Base-by-base conservation (phyloP, 35 echinoderm and acorn worm genomes). In the Lytechinus variegatus region DNA sequence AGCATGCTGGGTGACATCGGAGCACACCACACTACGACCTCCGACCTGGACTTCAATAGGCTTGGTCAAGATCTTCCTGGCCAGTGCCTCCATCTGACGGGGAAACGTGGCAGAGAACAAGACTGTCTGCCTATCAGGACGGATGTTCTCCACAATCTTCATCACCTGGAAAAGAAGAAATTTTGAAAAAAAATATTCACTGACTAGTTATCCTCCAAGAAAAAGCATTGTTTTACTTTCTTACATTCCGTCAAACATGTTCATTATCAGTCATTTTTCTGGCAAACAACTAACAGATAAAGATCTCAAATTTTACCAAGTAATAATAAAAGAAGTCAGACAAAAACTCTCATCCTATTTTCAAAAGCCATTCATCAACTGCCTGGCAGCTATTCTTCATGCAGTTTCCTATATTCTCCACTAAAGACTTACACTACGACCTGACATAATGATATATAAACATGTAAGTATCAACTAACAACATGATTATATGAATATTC, bases 91-190 rank as follows among this genome's bases (percentile, higher is more conserved):
- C 97, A 98, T 98, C 60, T 97, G 96, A 44, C 97, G 87, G 4
- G 97, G 98, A 52, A 99, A 99, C n/a, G 98, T 98, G 21, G 98
- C 98, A n/a, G 98, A 99, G 92, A 99, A 99, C 10, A 99, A 79
- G 86, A 98, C 98, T 1, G 98, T 99, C 95, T 99, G 98, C 3
- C 98, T 95, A 51, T 99, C 98, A 91, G 98, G 98, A 16, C 98
- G 98, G 92, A 99, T 96, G 92, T 97, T 99, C 87, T 98, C 98
- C 16, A 99, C 95, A 52, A 99, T 96, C 87, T 96, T 97, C 98
- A 99, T 99, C 9, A 99, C 98, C 98, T 99, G 87, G 28, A 86
- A 9, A n/a, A n/a, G n/a, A n/a, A n/a, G n/a, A n/a, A n/a, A 44
- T 56, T 13, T 44, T 13, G 27, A 8, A 90, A 9, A 9, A 8